phyloP scores from a whole-genome alignment of 2,888 invertebrate genomes.

The Helleia helle region DNA sequence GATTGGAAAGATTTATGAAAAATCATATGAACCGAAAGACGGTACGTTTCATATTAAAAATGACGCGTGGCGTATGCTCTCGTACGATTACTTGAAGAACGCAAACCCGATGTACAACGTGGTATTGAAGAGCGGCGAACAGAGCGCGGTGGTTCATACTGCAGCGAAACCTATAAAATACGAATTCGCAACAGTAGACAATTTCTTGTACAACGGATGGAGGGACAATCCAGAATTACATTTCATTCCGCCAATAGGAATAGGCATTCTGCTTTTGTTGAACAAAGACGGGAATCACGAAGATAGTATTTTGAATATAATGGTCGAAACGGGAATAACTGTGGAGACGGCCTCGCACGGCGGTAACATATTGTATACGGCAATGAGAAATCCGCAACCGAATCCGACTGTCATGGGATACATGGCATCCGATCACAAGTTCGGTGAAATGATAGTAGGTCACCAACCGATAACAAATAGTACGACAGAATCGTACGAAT shows the following conservation, averaged over 20 bases:
- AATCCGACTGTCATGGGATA: not conserved
- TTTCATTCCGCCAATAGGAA: not conserved
- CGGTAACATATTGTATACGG: too few relatives aligned
- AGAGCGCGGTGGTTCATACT: not conserved
- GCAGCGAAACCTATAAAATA: not conserved
- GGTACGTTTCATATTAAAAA: conserved; percentile 14
- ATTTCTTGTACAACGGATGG: not conserved
- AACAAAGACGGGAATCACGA: too few relatives aligned
- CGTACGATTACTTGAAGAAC: too few relatives aligned
- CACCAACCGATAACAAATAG: too few relatives aligned
- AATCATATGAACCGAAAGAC: conserved; percentile 7
- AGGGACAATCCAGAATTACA: not conserved
- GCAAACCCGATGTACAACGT: too few relatives aligned
- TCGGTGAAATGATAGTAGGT: too few relatives aligned
- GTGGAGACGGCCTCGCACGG: too few relatives aligned
- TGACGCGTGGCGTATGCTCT: conserved; percentile 10
- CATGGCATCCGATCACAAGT: too few relatives aligned
- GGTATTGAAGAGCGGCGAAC: too few relatives aligned
- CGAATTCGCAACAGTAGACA: not conserved
- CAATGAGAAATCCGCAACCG: not conserved
- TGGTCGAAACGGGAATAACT: too few relatives aligned
- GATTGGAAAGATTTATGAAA: conserved; percentile 6
- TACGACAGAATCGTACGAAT: not conserved
- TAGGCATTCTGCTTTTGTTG: too few relatives aligned
- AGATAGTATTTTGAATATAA: too few relatives aligned